phyloP scores from a whole-genome alignment of 2,797 vertebrate species.

The Setipinna tenuifilis region DNA sequence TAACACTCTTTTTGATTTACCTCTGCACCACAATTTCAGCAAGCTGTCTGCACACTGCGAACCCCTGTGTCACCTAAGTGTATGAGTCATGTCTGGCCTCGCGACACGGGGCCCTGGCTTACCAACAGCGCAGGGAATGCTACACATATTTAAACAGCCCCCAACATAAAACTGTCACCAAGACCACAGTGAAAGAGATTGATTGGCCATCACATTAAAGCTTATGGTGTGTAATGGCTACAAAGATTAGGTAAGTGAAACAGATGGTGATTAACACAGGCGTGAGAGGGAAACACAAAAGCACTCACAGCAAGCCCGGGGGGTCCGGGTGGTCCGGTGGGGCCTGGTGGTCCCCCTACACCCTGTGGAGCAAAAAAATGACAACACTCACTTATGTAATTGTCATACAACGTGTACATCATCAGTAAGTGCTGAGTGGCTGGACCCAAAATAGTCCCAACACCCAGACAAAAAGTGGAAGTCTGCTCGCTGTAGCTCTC shows the following conservation, averaged over 20 bases:
- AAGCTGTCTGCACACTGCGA: slow-evolving; percentile 14
- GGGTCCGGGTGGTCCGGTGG: slow-evolving; percentile 77
- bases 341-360: slow-evolving; percentile 71
- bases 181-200: neutral
- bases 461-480: neutral
- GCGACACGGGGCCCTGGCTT: neutral
- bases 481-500: too few species aligned
- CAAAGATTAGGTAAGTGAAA: neutral
- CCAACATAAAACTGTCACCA: neutral
- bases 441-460: too few species aligned
- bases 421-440: too few species aligned
- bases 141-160: slow-evolving; percentile 3
- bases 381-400: neutral
- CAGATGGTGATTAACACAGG: neutral
- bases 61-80: neutral
- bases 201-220: slow-evolving; percentile 14
- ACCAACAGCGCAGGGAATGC: neutral
- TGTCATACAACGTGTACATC: too few species aligned
- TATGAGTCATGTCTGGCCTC: neutral
- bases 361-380: slow-evolving; percentile 73
- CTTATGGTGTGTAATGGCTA: neutral
- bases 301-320: slow-evolving; percentile 84
- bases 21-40: neutral
- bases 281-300: neutral
- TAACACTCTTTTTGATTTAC: neutral